Evolutionary conservation across 1,140 invertebrate genomes (phyloP), one percentile per base, ranked within the genome.

Genomic region (Tenebrio molitor): DNA sequence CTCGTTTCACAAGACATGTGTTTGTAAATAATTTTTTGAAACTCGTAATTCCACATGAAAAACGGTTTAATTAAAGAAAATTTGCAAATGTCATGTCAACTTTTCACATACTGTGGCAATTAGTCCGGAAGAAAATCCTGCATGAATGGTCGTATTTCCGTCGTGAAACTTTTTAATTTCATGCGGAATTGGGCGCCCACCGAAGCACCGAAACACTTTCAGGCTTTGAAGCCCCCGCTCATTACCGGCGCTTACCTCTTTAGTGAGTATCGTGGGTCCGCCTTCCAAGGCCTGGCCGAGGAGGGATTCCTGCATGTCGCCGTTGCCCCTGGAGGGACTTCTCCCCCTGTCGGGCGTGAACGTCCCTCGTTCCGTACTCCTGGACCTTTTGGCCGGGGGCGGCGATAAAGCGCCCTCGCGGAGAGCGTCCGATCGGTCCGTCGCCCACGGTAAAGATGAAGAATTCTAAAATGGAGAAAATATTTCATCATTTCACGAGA

Each of bases 211-310:
- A n/a, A n/a, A n/a, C n/a, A n/a, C n/a, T 46, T 53, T 17, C 23
- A 29, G 8, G 33, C 23, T n/a, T n/a, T n/a, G n/a, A n/a, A n/a
- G n/a, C n/a, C n/a, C n/a, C n/a, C n/a, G n/a, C 23, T 64, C 34
- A 29, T 16, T 15, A 44, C 42, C 17, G 12, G 7, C n/a, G 12
- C 12, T 5, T 6, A 81, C 71, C 83, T 84, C 73, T 76, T 81
- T 83, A 12, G 86, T 86, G 75, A 86, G 85, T 83, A 87, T 83
- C 82, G 86, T 86, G 0, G 87, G 85, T 29, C 87, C 86, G 63
- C 86, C 89, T 82, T 94, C 92, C 12, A 94, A 83, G 1, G 91
- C 91, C 79, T 93, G 92, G 10, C 91, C 89, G 34, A 94, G 84
- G 14, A 93, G 83, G 0, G 91, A 90, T 46, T 91, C 90, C 69